Conservation (phyloP, 2,113 vertebrate species). For the Thoracochromis brauschi region DNA sequence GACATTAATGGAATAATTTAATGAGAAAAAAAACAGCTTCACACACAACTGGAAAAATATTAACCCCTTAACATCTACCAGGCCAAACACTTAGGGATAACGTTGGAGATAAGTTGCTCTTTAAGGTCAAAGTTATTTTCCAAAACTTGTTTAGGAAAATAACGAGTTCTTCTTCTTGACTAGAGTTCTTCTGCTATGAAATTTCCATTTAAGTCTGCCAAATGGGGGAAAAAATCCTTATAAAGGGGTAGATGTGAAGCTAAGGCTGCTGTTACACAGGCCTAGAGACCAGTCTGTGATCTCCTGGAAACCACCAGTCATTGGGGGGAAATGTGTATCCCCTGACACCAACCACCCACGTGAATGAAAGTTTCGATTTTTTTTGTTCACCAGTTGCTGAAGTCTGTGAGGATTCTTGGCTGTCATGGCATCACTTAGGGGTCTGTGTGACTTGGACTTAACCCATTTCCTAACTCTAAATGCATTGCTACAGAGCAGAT, state of each 20-base stretch:
- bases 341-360: not conserved
- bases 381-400: not conserved
- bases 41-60: not conserved
- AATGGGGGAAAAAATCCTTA: rapidly evolving
- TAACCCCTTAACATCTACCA: not conserved
- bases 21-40: not conserved
- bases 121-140: not conserved
- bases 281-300: not conserved
- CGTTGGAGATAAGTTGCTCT: not conserved
- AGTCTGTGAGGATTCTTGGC: not conserved
- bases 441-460: not conserved
- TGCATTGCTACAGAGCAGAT: not conserved
- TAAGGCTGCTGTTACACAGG: not conserved
- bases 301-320: not conserved
- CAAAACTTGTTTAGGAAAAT: not conserved
- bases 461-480: not conserved
- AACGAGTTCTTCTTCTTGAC: not conserved
- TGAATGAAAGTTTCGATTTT: not conserved
- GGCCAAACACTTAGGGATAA: not conserved
- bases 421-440: not conserved
- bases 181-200: not conserved
- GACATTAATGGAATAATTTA: not conserved
- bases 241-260: not conserved
- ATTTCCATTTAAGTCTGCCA: not conserved
- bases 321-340: not conserved